These are phyloP conservation scores for Girardia tigrina DNA, from an alignment of 2,888 invertebrate species.

Conservation along the genomic window DNA sequence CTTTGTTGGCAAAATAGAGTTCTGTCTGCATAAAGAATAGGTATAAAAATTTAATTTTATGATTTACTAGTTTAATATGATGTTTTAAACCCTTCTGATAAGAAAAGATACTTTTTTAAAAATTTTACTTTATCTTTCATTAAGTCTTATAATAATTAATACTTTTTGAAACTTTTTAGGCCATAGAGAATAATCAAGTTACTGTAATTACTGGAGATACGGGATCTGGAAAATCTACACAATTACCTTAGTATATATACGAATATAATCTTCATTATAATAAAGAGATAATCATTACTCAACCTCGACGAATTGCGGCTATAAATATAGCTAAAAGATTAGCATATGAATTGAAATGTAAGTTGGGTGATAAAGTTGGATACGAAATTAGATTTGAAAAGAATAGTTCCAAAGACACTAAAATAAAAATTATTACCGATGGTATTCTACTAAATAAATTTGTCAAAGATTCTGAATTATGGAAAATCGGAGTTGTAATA, in stretches of 20 bases:
- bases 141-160: too few species aligned
- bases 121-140: too few species aligned
- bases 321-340: not conserved
- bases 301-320: not conserved
- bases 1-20: too few species aligned
- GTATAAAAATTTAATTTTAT: too few species aligned
- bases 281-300: not conserved
- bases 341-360: slow-evolving; percentile 41
- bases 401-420: slow-evolving; percentile 39
- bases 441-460: slow-evolving; percentile 46
- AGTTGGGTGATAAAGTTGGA: slow-evolving; percentile 43
- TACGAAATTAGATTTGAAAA: slow-evolving; percentile 43
- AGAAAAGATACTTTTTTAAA: too few species aligned
- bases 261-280: not conserved
- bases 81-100: too few species aligned
- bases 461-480: slow-evolving; percentile 41
- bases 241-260: not conserved
- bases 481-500: slow-evolving; percentile 41
- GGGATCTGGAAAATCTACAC: not conserved
- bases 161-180: too few species aligned
- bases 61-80: too few species aligned
- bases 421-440: slow-evolving; percentile 47
- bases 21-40: too few species aligned
- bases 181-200: not conserved
- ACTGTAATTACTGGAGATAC: not conserved